Conservation (phyloP, 2,888 invertebrate genomes). For the Yponomeuta malinellus region DNA sequence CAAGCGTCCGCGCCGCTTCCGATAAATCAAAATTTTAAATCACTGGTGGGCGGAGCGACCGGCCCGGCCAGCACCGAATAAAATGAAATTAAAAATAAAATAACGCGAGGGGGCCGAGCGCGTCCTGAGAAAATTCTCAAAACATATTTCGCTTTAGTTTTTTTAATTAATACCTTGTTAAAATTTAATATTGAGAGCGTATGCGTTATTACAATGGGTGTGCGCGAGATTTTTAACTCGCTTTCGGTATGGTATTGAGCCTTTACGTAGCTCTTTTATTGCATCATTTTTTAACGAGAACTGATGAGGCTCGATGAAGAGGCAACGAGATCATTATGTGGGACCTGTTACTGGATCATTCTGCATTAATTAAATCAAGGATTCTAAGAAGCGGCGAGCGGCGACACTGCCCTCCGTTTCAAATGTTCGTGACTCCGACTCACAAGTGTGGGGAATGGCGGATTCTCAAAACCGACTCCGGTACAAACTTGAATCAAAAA, state of each 20-base stretch:
- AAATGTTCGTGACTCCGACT: slow-evolving; percentile 9
- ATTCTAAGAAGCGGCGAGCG: slow-evolving; percentile 4
- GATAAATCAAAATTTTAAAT: slow-evolving; percentile 77
- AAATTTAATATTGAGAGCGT: slow-evolving; percentile 75
- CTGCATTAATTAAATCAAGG: slow-evolving; percentile 17
- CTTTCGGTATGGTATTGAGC: slow-evolving; percentile 69
- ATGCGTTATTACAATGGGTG: slow-evolving; percentile 75
- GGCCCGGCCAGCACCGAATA: slow-evolving; percentile 70
- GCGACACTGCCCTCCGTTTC: slow-evolving; percentile 7
- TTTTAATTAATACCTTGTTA: slow-evolving; percentile 77
- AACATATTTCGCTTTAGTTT: slow-evolving; percentile 74
- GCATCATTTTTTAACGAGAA: slow-evolving; percentile 72
- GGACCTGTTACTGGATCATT: slow-evolving; percentile 3
- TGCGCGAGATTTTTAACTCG: slow-evolving; percentile 67
- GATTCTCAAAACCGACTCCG: not conserved
- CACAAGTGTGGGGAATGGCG: not conserved
- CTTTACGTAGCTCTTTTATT: slow-evolving; percentile 55
- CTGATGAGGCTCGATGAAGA: slow-evolving; percentile 59
- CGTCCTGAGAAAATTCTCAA: slow-evolving; percentile 69
- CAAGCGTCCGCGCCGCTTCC: slow-evolving; percentile 47
- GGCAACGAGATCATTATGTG: slow-evolving; percentile 46
- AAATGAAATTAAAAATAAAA: slow-evolving; percentile 74
- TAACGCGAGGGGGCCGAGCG: slow-evolving; percentile 60
- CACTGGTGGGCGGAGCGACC: slow-evolving; percentile 69
- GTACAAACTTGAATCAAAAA: not conserved